Base-by-base conservation (phyloP, 2,888 invertebrate species). In the Leucoma salicis region DNA sequence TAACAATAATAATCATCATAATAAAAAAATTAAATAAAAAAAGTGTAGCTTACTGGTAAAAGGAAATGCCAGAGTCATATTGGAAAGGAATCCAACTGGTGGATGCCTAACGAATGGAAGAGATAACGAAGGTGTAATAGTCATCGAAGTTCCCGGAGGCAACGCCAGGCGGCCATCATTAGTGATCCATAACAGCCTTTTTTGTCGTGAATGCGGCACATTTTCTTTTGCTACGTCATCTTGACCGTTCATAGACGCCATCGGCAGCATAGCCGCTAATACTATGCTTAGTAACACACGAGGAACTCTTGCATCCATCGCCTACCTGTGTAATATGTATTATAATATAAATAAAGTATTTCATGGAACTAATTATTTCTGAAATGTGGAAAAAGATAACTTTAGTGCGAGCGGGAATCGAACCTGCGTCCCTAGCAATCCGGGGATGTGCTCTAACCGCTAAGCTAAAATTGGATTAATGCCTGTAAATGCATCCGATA, bases 51-150 rank as follows among this genome's bases (percentile, higher is more conserved):
- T 84, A 96, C 96, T 95, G 69, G 95, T 94, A 67, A 96, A 94
- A 12, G 96, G 96, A 63, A 96, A 92, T 80, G 95, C 95, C 66
- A 96, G 92, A 14, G 95, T 94, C 87, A 96, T 90, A 74, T 96
- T 96, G 38, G 96, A 95, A 59, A 95, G 91, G 78, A 96, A 96
- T 37, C 96, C 96, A 67, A 95, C 94, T 0, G 95, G 96, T 6
- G 96, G 96, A 87, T 96, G 94, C 62, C 96, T 88, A 2, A 96
- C 95, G 65, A 96, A 93, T 7, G 96, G 96, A 88, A 96, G 86
- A 3, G 95, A 94, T 31, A 96, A 78, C 3, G 96, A 95, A 7
- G 96, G 96, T 2, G 95, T 92, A 57, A 96, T 94, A 15, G 94
- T 92, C 82, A 96, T 90, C 2, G 94, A 90, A 0, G 96, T 96